Conservation (phyloP, 2,113 vertebrate species). For the Empidonax alnorum region DNA sequence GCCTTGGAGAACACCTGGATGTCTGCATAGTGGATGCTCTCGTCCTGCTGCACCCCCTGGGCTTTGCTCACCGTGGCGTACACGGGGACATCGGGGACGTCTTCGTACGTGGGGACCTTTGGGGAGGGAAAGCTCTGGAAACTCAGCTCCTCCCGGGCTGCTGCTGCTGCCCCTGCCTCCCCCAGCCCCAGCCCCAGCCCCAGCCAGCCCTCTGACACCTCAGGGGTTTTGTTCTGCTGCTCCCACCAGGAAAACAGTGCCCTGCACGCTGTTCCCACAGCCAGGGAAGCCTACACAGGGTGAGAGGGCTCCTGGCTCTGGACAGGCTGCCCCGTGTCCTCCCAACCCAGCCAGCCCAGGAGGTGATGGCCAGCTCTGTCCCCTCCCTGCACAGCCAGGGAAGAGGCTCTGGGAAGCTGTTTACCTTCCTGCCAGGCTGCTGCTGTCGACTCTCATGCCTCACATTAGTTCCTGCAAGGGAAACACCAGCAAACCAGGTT, state of each 20-base stretch:
- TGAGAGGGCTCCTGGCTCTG: neutral
- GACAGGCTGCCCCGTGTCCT: neutral
- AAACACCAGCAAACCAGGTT: neutral
- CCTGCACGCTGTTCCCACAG: neutral
- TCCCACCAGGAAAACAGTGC: neutral
- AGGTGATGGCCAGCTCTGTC: neutral
- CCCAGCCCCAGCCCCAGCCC: neutral
- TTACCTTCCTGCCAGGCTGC: conserved; percentile 65
- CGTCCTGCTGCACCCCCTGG: neutral
- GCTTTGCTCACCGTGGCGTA: conserved; percentile 69
- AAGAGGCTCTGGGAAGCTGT: neutral
- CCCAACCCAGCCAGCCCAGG: neutral
- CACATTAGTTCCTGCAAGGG: conserved; percentile 32
- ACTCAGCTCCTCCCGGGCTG: neutral
- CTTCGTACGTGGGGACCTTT: conserved; percentile 60
- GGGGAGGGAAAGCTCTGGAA: neutral
- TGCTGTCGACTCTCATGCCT: neutral
- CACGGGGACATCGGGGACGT: conserved; percentile 53
- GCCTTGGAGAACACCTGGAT: conserved; percentile 74
- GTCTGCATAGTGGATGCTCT: conserved; percentile 83
- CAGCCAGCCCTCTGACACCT: neutral
- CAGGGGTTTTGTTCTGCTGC: neutral
- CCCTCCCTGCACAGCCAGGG: neutral
- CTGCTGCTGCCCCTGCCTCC: neutral
- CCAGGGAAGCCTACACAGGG: neutral